Base-by-base conservation (phyloP, 2,113 vertebrate species). In the Perccottus glenii region DNA sequence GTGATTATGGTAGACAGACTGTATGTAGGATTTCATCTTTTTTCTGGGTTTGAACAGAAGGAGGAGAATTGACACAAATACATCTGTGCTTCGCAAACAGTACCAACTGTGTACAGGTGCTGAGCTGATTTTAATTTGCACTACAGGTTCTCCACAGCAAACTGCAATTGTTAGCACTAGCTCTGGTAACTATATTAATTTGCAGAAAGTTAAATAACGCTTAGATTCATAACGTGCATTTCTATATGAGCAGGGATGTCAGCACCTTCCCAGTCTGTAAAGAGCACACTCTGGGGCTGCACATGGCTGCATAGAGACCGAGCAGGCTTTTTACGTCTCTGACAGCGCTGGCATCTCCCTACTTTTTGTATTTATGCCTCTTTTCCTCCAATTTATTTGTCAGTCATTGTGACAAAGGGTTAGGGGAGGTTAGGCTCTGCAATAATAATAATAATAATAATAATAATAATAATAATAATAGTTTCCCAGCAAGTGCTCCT, bases 1-100 rank as follows among this genome's bases (percentile, higher is more conserved):
- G 14, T 64, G 64, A 80, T 88, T 70, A 87, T 81, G 69, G 70
- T 6, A 70, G 81, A 84, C 86, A 86, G 83, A 77, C 78, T 84
- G 73, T 58, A 80, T 70, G 83, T 73, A 80, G 74, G 73, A 75
- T 7, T 66, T 67, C 53, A 48, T 68, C 65, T 60, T 43, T 19
- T n/a, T 72, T 38, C 62, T 47, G 51, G 49, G 46, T 87, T 79
- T 76, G 47, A 78, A 55, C 77, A 77, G 78, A 82, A 80, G 78
- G 80, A 77, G 57, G 60, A 77, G 56, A 71, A 75, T 75, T 82
- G 65, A 85, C 70, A 69, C 49, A 10, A 73, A 76, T 85, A 57
- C 79, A 86, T 86, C 80, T 82, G 84, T 60, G 69, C 74, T 70
- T 65, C 43, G 14, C 52, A 47, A 77, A 83, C 58, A 75, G 56